Evolutionary conservation across 2,797 vertebrate genomes (phyloP).

Genomic region (Molossus alvarezi): DNA sequence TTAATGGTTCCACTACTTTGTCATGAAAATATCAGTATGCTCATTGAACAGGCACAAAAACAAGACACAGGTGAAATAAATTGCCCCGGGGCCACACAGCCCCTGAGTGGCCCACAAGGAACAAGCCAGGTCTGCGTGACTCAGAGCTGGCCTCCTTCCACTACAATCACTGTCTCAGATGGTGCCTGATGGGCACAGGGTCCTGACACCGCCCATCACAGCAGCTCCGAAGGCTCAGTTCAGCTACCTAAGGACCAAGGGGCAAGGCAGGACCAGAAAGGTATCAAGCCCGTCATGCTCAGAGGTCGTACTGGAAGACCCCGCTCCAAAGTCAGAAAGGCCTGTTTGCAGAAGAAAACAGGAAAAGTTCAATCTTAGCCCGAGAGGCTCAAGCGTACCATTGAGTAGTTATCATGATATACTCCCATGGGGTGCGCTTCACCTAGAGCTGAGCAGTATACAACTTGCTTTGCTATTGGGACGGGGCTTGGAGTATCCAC

Average conservation of each 20-base stretch:
- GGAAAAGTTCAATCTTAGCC: background rate
- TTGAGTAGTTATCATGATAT: fast-evolving
- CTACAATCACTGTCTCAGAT: background rate
- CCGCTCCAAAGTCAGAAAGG: background rate
- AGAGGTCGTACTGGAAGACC: background rate
- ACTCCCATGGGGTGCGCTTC: background rate
- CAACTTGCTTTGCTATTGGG: background rate
- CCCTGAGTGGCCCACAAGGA: background rate
- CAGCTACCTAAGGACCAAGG: background rate
- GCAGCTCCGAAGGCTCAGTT: background rate
- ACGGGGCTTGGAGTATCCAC: background rate
- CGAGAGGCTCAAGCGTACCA: background rate
- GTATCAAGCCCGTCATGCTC: fast-evolving
- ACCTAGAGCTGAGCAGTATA: background rate
- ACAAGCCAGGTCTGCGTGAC: background rate
- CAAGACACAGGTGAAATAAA: background rate
- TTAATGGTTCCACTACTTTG: too few relatives aligned
- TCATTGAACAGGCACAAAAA: background rate
- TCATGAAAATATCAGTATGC: background rate
- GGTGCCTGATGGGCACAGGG: background rate
- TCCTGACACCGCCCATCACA: fast-evolving
- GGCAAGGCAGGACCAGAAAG: background rate
- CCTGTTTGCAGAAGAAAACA: background rate
- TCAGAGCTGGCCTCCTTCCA: background rate
- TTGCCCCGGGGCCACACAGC: background rate